phyloP scores from a whole-genome alignment of 1,140 invertebrate species.

The Dinoponera quadriceps region DNA sequence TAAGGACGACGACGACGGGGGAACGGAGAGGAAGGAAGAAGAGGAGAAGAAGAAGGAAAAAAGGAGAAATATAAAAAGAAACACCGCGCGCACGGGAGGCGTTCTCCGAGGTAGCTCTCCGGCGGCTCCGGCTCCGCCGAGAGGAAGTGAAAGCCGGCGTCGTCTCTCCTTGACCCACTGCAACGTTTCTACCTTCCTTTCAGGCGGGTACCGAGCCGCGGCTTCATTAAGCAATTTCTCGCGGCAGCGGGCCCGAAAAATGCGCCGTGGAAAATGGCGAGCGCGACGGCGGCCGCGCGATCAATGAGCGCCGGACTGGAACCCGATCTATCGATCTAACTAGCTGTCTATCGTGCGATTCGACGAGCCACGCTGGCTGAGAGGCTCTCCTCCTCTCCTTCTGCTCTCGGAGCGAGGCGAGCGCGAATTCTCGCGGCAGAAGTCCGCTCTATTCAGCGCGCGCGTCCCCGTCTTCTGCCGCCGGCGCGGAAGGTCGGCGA shows the following conservation, averaged over 20 bases:
- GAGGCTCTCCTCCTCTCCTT: no score
- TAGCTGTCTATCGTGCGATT: no score
- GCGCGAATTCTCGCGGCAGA: no score
- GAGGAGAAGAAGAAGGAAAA: conserved; percentile 15
- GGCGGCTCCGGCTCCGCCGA: conserved; percentile 75
- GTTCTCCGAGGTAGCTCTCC: conserved; percentile 69
- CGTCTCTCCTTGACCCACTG: conserved; percentile 86
- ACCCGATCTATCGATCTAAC: no score
- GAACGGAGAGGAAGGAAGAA: not conserved
- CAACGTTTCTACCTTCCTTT: conserved; percentile 86
- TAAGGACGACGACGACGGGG: conserved; percentile 48
- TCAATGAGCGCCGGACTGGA: no score
- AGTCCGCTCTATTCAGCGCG: no score
- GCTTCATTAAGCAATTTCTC: conserved; percentile 85
- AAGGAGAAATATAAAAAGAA: conserved; percentile 21
- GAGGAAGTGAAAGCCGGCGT: conserved; percentile 85
- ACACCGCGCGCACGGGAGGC: conserved; percentile 60
- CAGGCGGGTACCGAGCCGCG: conserved; percentile 78
- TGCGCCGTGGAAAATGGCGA: conserved; percentile 64
- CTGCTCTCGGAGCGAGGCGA: no score
- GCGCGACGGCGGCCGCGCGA: no score
- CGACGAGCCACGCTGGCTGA: no score
- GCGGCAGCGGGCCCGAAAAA: conserved; percentile 62
- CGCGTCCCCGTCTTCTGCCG: no score
- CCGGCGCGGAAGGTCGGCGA: not conserved